Conservation (phyloP, 2,797 vertebrate genomes). For the Tadarida brasiliensis region DNA sequence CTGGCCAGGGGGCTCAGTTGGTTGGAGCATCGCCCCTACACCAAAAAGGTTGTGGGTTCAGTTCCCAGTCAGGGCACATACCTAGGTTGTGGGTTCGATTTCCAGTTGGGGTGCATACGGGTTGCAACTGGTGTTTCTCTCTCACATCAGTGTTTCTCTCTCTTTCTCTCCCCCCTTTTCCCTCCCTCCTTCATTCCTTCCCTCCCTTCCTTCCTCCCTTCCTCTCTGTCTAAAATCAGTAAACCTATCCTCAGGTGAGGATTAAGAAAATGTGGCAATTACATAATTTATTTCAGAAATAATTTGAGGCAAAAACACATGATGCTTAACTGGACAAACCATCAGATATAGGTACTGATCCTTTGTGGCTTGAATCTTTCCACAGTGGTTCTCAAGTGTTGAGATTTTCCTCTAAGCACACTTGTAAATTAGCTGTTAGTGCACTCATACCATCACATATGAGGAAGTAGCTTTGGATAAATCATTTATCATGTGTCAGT, state of each 20-base stretch:
- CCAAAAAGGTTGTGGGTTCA: background rate
- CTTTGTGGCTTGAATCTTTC: background rate
- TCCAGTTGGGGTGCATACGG: background rate
- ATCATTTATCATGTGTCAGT: background rate
- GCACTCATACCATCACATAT: background rate
- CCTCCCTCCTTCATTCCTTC: too few relatives aligned
- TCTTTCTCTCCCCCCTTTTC: too few relatives aligned
- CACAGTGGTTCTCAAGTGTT: background rate
- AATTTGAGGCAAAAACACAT: background rate
- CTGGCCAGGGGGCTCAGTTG: background rate
- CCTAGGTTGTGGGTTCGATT: background rate
- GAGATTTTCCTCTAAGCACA: background rate
- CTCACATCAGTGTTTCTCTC: background rate
- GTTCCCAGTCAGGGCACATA: background rate
- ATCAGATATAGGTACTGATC: background rate
- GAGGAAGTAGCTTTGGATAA: slow-evolving; percentile 31
- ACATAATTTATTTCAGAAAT: slow-evolving; percentile 30
- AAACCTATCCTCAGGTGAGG: background rate
- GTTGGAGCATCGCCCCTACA: background rate
- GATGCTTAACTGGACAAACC: background rate
- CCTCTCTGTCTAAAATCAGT: background rate
- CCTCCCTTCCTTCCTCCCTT: too few relatives aligned
- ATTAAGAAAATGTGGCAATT: background rate
- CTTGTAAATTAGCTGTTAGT: slow-evolving; percentile 1
- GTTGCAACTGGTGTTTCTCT: background rate